A percentile compares a stretch with the other conserved stretches of the same genome.
Evolutionary conservation across 2,113 vertebrate species (phyloP).

Genomic region (Phalacrocorax carbo): DNA sequence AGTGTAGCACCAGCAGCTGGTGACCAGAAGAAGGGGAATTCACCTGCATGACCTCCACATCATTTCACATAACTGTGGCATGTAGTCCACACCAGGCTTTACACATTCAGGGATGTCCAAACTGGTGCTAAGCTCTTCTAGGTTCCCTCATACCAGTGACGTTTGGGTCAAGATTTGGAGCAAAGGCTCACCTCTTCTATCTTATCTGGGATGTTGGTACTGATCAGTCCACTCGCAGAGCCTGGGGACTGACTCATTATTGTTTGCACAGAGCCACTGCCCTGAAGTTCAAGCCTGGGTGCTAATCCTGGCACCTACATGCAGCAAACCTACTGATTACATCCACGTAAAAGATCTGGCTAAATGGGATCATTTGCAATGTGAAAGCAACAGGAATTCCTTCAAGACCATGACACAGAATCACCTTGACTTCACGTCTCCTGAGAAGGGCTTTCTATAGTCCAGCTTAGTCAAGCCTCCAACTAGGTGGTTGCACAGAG

Average conservation of each 20-base stretch:
- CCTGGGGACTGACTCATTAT: not conserved
- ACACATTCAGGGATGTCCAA: not conserved
- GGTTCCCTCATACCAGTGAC: not conserved
- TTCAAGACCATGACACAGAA: not conserved
- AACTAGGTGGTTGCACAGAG: not conserved
- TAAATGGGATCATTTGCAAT: not conserved
- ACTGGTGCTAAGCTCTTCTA: not conserved
- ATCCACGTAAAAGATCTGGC: not conserved
- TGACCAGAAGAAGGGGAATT: not conserved
- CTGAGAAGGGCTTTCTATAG: not conserved
- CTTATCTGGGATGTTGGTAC: not conserved
- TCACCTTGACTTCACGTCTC: not conserved
- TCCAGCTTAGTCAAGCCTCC: not conserved
- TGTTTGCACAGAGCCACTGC: not conserved
- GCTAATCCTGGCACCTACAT: not conserved
- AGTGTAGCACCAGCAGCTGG: not conserved
- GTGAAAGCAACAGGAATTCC: not conserved
- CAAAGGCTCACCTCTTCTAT: not conserved
- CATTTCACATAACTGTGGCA: not conserved
- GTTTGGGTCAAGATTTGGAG: not conserved
- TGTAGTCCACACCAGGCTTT: rapidly evolving
- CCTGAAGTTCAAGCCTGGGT: not conserved
- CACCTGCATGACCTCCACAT: not conserved
- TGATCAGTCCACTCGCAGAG: not conserved
- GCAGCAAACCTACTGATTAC: not conserved